Evolutionary conservation across 2,888 invertebrate genomes (phyloP).

Genomic region (Neoaliturus tenellus): DNA sequence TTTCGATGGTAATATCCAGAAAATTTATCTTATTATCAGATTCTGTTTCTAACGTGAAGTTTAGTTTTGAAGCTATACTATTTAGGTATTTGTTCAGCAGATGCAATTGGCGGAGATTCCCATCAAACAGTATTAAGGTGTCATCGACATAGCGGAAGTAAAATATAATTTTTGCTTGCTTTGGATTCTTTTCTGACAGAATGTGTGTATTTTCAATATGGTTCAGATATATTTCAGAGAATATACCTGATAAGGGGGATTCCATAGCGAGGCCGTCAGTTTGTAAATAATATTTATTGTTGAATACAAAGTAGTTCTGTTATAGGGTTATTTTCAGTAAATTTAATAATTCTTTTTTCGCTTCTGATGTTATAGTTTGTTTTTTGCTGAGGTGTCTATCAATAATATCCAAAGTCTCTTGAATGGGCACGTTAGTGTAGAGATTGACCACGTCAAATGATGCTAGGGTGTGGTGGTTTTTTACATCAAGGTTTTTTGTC

Average conservation of each 20-base stretch:
- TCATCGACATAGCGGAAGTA: not conserved
- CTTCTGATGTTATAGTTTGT: not conserved
- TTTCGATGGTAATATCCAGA: not conserved
- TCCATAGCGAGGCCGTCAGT: not conserved
- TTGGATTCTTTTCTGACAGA: not conserved
- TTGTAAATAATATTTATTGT: slow-evolving; percentile 11
- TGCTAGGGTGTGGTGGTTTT: too few relatives aligned
- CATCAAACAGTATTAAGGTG: not conserved
- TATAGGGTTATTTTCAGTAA: not conserved
- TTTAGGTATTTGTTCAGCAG: slow-evolving; percentile 26
- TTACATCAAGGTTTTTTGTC: too few relatives aligned
- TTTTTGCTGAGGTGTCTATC: too few relatives aligned
- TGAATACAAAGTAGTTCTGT: slow-evolving; percentile 25
- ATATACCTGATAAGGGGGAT: slow-evolving; percentile 8
- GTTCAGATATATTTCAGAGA: not conserved
- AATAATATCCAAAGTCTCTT: too few relatives aligned
- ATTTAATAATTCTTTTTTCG: not conserved
- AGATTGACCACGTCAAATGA: too few relatives aligned
- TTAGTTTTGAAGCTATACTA: not conserved
- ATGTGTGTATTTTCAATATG: slow-evolving; percentile 12
- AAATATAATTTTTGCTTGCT: not conserved
- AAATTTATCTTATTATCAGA: not conserved
- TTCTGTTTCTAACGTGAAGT: slow-evolving; percentile 16
- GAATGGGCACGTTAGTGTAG: too few relatives aligned
- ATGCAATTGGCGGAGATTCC: not conserved